phyloP scores from a whole-genome alignment of 1,140 invertebrate species.

The Drosophila parabipectinata region DNA sequence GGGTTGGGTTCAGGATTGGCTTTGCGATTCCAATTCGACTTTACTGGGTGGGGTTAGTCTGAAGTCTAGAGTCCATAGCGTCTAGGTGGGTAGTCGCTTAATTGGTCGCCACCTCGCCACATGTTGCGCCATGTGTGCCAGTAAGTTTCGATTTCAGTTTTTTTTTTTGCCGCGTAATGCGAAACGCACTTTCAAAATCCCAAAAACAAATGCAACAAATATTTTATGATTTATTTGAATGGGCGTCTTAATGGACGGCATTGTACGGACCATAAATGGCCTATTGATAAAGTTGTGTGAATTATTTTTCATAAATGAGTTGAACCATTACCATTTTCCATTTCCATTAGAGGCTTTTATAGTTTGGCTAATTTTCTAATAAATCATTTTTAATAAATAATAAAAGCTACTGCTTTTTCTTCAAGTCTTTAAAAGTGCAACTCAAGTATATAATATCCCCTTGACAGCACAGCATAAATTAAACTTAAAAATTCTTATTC shows the following conservation, averaged over 20 bases:
- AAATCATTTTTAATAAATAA: not conserved
- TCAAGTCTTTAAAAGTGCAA: not conserved
- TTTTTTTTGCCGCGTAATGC: constrained; percentile 47
- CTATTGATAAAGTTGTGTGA: constrained; percentile 45
- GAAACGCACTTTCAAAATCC: constrained; percentile 71
- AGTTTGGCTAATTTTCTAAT: constrained; percentile 1
- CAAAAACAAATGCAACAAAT: constrained; percentile 31
- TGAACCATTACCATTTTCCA: constrained; percentile 12
- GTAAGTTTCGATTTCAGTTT: constrained; percentile 45
- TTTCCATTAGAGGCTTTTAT: constrained; percentile 8
- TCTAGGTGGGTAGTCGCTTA: constrained; percentile 61
- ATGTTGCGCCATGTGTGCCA: constrained; percentile 51
- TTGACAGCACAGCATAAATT: constrained; percentile 17
- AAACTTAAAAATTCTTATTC: constrained; percentile 8
- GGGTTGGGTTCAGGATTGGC: constrained; percentile 31
- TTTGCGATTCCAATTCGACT: not conserved
- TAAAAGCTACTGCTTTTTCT: not conserved
- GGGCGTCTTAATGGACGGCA: constrained; percentile 37
- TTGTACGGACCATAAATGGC: constrained; percentile 34
- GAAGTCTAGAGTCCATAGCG: not conserved
- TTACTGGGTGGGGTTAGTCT: constrained; percentile 26
- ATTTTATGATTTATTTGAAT: constrained; percentile 65
- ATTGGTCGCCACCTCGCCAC: constrained; percentile 67
- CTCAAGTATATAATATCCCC: constrained; percentile 9
- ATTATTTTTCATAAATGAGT: constrained; percentile 36